phyloP scores from a whole-genome alignment of 2,113 vertebrate genomes.

The Uria lomvia region DNA sequence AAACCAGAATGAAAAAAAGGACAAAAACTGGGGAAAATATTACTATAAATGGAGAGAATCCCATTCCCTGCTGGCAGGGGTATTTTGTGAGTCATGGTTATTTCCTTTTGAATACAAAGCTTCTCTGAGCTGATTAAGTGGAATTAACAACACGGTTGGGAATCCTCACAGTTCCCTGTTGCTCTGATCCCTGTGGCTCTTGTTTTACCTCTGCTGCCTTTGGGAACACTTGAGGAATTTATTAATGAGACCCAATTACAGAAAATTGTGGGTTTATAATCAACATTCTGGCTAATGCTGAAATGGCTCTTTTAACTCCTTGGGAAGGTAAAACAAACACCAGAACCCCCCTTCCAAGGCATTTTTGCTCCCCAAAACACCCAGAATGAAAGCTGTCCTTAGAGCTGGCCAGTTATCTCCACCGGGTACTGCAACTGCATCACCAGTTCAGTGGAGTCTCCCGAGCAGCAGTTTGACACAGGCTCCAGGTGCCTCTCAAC shows the following conservation, averaged over 20 bases:
- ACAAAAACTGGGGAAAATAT: background rate
- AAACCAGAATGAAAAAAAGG: background rate
- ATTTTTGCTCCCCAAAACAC: background rate
- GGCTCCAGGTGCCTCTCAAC: background rate
- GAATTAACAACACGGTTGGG: conserved; percentile 62
- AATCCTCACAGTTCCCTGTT: conserved; percentile 55
- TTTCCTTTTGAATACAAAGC: conserved; percentile 40
- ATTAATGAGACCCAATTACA: conserved; percentile 76
- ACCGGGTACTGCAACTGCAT: background rate
- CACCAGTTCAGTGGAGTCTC: background rate
- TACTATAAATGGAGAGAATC: conserved; percentile 49
- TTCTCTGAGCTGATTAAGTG: conserved; percentile 69
- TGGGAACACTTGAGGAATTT: conserved; percentile 71
- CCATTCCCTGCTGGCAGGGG: background rate
- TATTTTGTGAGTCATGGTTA: conserved; percentile 39
- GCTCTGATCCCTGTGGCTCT: conserved; percentile 58
- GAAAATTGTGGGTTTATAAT: conserved; percentile 60
- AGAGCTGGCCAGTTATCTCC: background rate
- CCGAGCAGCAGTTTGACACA: background rate
- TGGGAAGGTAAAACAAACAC: background rate
- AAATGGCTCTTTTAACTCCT: conserved; percentile 13
- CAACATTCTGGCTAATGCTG: conserved; percentile 25
- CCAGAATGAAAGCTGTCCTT: background rate
- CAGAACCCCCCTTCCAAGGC: background rate
- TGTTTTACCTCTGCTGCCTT: conserved; percentile 61